A percentile compares a stretch with the other conserved stretches of the same genome.
Conservation (phyloP, 2,797 vertebrate genomes). For the Acridotheres tristis region DNA sequence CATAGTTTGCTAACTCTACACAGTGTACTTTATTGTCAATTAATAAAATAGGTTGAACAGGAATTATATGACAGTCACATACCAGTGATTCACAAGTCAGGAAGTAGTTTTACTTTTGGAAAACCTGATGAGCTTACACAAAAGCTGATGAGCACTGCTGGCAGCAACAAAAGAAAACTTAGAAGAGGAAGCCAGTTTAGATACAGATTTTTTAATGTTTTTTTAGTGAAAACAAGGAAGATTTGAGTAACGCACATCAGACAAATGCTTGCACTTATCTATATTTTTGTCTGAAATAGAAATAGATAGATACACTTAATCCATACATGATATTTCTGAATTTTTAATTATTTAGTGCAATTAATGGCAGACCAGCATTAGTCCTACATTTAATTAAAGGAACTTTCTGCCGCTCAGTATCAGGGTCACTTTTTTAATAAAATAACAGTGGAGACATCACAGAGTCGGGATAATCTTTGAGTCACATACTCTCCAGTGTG, state of each 20-base stretch:
- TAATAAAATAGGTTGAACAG: background rate
- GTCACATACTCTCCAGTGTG: background rate
- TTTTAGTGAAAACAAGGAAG: conserved; percentile 39
- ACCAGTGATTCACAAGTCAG: conserved; percentile 20
- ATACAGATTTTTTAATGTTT: conserved; percentile 7
- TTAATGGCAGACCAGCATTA: background rate
- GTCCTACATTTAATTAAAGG: background rate
- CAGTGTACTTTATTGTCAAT: background rate
- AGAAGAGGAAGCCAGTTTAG: conserved; percentile 57
- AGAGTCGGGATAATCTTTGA: background rate
- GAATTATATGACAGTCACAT: background rate
- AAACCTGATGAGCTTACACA: conserved; percentile 45
- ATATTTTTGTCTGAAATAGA: background rate
- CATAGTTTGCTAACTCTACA: background rate
- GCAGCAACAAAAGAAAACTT: conserved; percentile 40
- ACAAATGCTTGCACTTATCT: background rate
- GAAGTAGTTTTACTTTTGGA: conserved; percentile 39
- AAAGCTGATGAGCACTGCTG: conserved; percentile 57
- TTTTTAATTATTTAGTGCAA: background rate
- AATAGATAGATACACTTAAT: background rate
- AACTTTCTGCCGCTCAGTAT: background rate
- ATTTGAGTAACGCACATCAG: conserved; percentile 13
- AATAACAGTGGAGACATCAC: background rate
- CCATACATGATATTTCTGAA: background rate
- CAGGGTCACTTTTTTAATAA: background rate